Base-by-base conservation (phyloP, 2,113 vertebrate species). In the Lagopus muta region DNA sequence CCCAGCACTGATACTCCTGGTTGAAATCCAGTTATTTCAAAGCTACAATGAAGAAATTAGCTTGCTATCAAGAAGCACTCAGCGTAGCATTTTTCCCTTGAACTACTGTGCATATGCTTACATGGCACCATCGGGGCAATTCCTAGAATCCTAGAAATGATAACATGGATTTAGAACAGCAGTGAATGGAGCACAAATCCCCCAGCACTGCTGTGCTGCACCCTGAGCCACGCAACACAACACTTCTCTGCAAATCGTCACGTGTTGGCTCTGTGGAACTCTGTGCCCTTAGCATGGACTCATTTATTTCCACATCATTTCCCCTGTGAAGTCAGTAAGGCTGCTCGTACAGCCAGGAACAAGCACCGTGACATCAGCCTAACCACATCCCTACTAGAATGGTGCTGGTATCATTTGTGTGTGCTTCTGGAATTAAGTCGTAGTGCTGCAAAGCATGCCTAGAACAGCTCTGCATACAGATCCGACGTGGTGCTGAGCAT, bases 1-100 rank as follows among this genome's bases (percentile, higher is more conserved):
- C 34, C 21, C 27, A 5, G 22, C 55, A 80, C 69, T 11, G 55
- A 34, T 40, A 36, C 38, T 91, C 75, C 72, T 95, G 82, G 36
- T 67, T 77, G 73, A 82, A 77, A 86, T 60, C 78, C 79, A 85
- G 27, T 62, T 66, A 42, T 54, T 91, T 40, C 60, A 71, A 28
- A 55, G 45, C 64, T 71, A 34, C 0, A 5, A 89, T 38, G 50
- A 86, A 58, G 55, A 66, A 74, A 82, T 50, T 43, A 66, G 58
- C 34, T 36, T 0, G 0, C 48, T 88, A 19, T 4, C 24, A 40
- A 6, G 67, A 11, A 0, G 0, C 48, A 47, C 0, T 2, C 58
- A 87, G 74, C 21, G 71, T 38, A 82, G 61, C 5, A 45, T 28
- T 74, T 72, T 60, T 64, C 42, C 13, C 50, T 36, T 74, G 54